Percentiles rank a stretch among this genome's conserved stretches.
phyloP scores from a whole-genome alignment of 1,140 invertebrate genomes.

The Neuroterus valhalla region DNA sequence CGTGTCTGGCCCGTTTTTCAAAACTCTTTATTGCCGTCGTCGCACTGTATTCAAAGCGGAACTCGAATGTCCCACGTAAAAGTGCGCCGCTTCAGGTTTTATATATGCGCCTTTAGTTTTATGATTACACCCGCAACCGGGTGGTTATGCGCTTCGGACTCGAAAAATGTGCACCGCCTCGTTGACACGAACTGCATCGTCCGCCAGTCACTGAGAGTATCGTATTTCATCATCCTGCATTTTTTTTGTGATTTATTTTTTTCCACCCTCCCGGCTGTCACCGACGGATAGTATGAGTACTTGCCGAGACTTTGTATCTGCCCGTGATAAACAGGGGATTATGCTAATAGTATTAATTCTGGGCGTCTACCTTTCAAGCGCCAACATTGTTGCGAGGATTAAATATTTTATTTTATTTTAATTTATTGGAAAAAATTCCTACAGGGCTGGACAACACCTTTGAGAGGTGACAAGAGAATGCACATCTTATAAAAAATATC shows the following conservation, averaged over 20 bases:
- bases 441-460: too few species aligned
- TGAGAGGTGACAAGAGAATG: too few species aligned
- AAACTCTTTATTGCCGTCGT: slow-evolving; percentile 59
- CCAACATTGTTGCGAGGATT: slow-evolving; percentile 23
- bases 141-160: slow-evolving; percentile 48
- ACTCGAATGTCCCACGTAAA: slow-evolving; percentile 55
- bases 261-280: slow-evolving; percentile 25
- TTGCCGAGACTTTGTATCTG: slow-evolving; percentile 25
- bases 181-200: slow-evolving; percentile 40
- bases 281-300: neutral
- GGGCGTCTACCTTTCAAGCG: slow-evolving; percentile 5
- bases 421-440: neutral
- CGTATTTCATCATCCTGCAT: slow-evolving; percentile 42
- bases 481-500: too few species aligned
- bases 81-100: slow-evolving; percentile 57
- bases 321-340: too few species aligned
- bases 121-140: slow-evolving; percentile 54
- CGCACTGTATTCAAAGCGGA: slow-evolving; percentile 57
- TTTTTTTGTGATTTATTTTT: slow-evolving; percentile 39
- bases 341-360: slow-evolving; percentile 3
- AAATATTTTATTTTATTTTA: slow-evolving; percentile 10
- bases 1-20: slow-evolving; percentile 55
- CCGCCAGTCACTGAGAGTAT: slow-evolving; percentile 47
- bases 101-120: slow-evolving; percentile 56
- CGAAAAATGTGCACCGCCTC: slow-evolving; percentile 45